Conservation (phyloP, 2,113 vertebrate genomes). For the Engraulis encrasicolus region DNA sequence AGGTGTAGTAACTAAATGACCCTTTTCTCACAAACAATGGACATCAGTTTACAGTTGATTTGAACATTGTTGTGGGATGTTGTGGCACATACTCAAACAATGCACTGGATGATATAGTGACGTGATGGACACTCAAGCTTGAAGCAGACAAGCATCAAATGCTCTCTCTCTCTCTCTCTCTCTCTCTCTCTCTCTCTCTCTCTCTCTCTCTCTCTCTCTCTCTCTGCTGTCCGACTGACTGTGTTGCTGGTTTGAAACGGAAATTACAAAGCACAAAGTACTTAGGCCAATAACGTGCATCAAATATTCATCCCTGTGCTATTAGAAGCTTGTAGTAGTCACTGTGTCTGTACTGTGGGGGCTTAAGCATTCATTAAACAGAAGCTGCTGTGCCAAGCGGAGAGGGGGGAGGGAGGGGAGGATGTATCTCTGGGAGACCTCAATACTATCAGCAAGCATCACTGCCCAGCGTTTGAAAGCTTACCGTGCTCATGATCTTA, state of each 20-base stretch:
- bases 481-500: conserved; percentile 29
- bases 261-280: conserved; percentile 59
- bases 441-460: conserved; percentile 16
- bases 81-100: neutral
- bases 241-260: conserved; percentile 39
- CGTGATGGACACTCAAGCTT: neutral
- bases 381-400: no score
- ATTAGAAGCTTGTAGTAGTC: conserved; percentile 62
- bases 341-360: conserved; percentile 64
- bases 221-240: no score
- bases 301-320: conserved; percentile 68
- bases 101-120: neutral
- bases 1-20: neutral
- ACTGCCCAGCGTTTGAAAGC: conserved; percentile 24
- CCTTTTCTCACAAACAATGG: neutral
- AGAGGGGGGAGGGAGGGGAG: conserved; percentile 39
- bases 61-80: neutral
- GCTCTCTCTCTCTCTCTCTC: neutral
- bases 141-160: neutral
- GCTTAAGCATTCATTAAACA: conserved; percentile 67
- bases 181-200: neutral
- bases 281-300: conserved; percentile 62
- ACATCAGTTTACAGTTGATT: neutral
- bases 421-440: conserved; percentile 33
- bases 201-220: neutral